Evolutionary conservation across 2,888 invertebrate species (phyloP), one percentile per base, ranked within the genome.

Genomic region (Leptopterna dolabrata): DNA sequence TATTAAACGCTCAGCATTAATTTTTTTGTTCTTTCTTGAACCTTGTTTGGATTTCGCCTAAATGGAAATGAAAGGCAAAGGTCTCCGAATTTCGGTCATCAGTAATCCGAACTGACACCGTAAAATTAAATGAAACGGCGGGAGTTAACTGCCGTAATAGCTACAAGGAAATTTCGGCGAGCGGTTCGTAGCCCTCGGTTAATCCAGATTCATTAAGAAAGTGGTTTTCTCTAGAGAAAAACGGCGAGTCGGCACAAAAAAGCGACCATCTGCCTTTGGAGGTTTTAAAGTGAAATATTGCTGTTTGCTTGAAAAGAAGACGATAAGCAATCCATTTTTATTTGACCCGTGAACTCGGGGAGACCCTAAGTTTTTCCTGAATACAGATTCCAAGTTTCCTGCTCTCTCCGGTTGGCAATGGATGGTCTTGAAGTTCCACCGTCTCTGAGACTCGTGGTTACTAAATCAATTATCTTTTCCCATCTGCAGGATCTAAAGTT

Each of bases 201-300:
- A 73, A 73, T 73, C 73, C 73, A 16, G 73, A 73, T 73, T 73
- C 73, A 73, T 73, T 73, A 73, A 73, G 73, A 19, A 73, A 73
- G 73, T 73, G 73, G 73, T 73, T 73, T 73, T 9, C 14, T 63
- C 19, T 6, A 19, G 19, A 63, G 4, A 63, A 63, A 63, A 24
- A 9, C 24, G 24, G 63, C 27, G 24, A 24, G 63, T 9, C 24
- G 3, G 0, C 11, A 24, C 63, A 63, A 63, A 63, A 63, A 63
- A 7, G 51, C 51, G 63, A 19, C 73, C 73, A 16, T 7, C 36
- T 73, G 4, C 16, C n/a, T 73, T 73, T 36, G n/a, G n/a, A 73
- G 73, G 73, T 36, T 73, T n/a, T 73, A 36, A 36, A 36, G 73
- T 73, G 73, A 73, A 73, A 73, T 73, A 73, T 73, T 14, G 30